Percentiles rank a stretch among this genome's conserved stretches.
These are phyloP conservation scores for Drosophila nigrodunni DNA, from an alignment of 1,140 invertebrate genomes.

Conservation along the genomic window DNA sequence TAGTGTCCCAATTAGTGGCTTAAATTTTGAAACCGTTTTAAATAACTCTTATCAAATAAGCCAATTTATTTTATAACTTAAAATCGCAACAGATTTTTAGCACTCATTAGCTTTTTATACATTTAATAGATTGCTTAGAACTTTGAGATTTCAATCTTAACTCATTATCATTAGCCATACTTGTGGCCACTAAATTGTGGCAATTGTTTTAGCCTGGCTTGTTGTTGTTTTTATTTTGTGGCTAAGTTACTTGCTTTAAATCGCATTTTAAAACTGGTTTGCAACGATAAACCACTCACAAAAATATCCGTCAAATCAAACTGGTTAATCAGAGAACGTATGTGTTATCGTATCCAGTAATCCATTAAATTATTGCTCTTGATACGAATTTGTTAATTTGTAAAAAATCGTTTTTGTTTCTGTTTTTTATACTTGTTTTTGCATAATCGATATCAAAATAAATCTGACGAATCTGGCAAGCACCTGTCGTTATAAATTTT, in stretches of 20 bases:
- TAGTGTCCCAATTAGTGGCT: too few species aligned
- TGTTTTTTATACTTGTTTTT: slow-evolving; percentile 1
- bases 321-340: slow-evolving; percentile 24
- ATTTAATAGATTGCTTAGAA: neutral
- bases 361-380: slow-evolving; percentile 28
- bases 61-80: too few species aligned
- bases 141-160: neutral
- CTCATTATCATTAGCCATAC: slow-evolving; percentile 7
- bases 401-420: neutral
- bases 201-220: neutral
- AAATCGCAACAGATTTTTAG: too few species aligned
- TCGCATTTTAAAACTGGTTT: slow-evolving; percentile 2
- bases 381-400: neutral
- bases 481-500: slow-evolving; percentile 78
- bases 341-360: slow-evolving; percentile 9
- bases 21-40: too few species aligned
- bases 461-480: slow-evolving; percentile 26
- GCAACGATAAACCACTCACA: neutral
- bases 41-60: too few species aligned
- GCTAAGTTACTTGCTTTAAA: slow-evolving; percentile 8
- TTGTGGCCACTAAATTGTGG: slow-evolving; percentile 7
- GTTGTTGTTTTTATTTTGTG: too few species aligned
- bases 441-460: slow-evolving; percentile 21
- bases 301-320: slow-evolving; percentile 20
- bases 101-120: neutral